A percentile compares a stretch with the other conserved stretches of the same genome.
Evolutionary conservation across 2,113 vertebrate genomes (phyloP).

Genomic region (Podarcis muralis): DNA sequence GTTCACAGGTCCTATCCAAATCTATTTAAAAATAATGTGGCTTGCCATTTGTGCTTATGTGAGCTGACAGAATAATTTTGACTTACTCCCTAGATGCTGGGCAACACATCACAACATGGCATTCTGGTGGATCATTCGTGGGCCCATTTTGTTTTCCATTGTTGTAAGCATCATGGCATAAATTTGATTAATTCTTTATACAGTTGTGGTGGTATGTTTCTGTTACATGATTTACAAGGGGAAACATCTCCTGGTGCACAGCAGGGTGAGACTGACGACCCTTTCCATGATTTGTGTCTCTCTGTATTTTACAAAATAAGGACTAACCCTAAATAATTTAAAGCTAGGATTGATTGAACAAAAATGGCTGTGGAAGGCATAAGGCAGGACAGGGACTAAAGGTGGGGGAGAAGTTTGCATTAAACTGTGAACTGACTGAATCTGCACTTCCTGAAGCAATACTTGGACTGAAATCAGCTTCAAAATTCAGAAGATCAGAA

Average conservation of each 20-base stretch:
- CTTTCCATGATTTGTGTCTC: background rate
- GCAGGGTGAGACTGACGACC: background rate
- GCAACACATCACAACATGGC: constrained; percentile 76
- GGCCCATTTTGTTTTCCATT: constrained; percentile 88
- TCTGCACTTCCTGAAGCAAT: too few relatives aligned
- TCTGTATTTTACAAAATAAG: background rate
- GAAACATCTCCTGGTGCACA: background rate
- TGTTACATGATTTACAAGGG: background rate
- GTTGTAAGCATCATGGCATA: constrained; percentile 77
- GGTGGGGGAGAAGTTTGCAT: too few relatives aligned
- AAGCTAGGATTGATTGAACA: background rate
- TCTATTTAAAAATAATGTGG: background rate
- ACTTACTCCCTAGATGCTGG: constrained; percentile 86
- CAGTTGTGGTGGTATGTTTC: background rate
- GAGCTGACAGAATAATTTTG: background rate
- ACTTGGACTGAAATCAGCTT: too few relatives aligned
- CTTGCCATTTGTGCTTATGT: background rate
- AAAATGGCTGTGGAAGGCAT: background rate
- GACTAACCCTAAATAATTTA: background rate
- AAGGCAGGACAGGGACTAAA: too few relatives aligned
- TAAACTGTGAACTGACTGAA: too few relatives aligned
- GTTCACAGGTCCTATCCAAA: background rate
- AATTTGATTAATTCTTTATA: background rate
- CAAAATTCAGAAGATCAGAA: too few relatives aligned
- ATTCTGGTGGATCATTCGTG: constrained; percentile 96